A percentile compares a stretch with the other conserved stretches of the same genome.
Conservation (phyloP, 2,797 vertebrate species). For the Poeciliopsis gracilis region DNA sequence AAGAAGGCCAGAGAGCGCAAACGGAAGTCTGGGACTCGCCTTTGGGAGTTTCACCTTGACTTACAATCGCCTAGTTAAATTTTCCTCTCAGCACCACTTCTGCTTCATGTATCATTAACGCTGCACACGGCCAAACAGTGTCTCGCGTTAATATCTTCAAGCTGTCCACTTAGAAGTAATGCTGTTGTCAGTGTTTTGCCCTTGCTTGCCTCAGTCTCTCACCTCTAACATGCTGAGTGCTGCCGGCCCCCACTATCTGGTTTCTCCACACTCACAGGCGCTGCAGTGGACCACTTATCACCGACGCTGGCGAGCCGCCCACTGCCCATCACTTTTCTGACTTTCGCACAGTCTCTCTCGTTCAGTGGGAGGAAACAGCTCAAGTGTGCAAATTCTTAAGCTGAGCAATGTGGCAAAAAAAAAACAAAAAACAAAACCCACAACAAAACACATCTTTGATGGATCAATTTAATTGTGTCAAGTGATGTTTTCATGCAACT, state of each 20-base stretch:
- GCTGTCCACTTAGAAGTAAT: constrained; percentile 68
- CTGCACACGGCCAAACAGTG: constrained; percentile 38
- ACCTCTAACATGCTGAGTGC: constrained; percentile 76
- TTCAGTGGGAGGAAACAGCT: constrained; percentile 33
- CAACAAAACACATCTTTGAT: background rate
- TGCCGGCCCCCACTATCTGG: constrained; percentile 77
- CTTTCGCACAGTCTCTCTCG: constrained; percentile 54
- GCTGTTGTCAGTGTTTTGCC: constrained; percentile 62
- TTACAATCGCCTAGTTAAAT: constrained; percentile 50
- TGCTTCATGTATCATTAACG: constrained; percentile 50
- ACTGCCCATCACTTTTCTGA: constrained; percentile 58
- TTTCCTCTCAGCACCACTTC: constrained; percentile 46
- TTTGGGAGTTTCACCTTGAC: constrained; percentile 57
- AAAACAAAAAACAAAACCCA: background rate
- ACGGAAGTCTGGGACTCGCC: constrained; percentile 35
- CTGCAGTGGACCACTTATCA: constrained; percentile 73
- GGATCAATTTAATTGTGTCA: background rate
- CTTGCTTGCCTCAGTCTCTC: constrained; percentile 44
- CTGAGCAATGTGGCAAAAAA: background rate
- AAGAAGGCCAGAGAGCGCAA: constrained; percentile 19
- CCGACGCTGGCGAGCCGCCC: constrained; percentile 65
- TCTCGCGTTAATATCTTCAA: constrained; percentile 65
- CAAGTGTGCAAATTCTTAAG: background rate
- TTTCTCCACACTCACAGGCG: constrained; percentile 60
- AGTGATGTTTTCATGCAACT: background rate